A percentile compares a stretch with the other conserved stretches of the same genome.
phyloP scores from a whole-genome alignment of 2,888 invertebrate species.

The Hyppa rectilinea region DNA sequence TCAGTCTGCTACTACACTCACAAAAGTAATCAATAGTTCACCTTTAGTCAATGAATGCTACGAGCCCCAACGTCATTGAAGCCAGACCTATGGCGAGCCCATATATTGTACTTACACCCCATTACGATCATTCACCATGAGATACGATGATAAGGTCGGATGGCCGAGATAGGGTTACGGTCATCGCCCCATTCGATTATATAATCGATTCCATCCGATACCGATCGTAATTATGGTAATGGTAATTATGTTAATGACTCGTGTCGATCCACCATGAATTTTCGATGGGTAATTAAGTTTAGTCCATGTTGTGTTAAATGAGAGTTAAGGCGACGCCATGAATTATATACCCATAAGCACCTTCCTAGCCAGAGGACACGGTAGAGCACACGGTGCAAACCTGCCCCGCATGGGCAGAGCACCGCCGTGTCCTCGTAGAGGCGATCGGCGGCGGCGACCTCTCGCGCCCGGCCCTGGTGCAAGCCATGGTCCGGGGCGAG shows the following conservation, averaged over 20 bases:
- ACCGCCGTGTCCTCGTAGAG: too few relatives aligned
- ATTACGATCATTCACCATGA: slow-evolving; percentile 55
- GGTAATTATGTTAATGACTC: slow-evolving; percentile 58
- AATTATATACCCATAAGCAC: neutral
- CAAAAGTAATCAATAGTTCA: slow-evolving; percentile 4
- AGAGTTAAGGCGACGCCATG: neutral
- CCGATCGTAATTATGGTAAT: slow-evolving; percentile 57
- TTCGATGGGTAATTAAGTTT: slow-evolving; percentile 58
- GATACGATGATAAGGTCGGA: slow-evolving; percentile 56
- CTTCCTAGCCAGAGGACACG: too few relatives aligned
- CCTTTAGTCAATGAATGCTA: slow-evolving; percentile 15
- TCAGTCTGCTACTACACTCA: neutral
- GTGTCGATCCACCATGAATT: slow-evolving; percentile 52
- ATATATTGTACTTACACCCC: slow-evolving; percentile 54
- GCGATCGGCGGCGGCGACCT: too few relatives aligned
- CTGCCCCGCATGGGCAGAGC: too few relatives aligned
- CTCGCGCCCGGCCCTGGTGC: too few relatives aligned
- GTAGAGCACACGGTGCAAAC: too few relatives aligned
- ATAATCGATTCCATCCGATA: slow-evolving; percentile 52
- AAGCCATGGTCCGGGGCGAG: too few relatives aligned
- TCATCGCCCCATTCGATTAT: slow-evolving; percentile 49
- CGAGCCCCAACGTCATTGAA: slow-evolving; percentile 10
- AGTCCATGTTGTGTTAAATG: slow-evolving; percentile 38
- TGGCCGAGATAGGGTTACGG: slow-evolving; percentile 45
- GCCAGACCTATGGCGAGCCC: slow-evolving; percentile 29